phyloP scores from a whole-genome alignment of 2,888 invertebrate genomes.

The Scaptomyza flava region DNA sequence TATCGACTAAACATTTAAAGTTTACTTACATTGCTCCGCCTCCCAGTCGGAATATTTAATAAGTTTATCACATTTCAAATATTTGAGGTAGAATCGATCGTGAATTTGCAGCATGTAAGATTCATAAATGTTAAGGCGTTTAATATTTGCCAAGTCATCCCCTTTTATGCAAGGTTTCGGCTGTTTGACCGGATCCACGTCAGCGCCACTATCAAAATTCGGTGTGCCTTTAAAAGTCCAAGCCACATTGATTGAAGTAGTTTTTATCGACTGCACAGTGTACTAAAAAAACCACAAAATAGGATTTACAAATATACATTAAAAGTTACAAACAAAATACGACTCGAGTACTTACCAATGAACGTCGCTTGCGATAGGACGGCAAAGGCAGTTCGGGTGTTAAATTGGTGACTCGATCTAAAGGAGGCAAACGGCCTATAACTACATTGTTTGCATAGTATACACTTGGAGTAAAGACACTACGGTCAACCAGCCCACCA shows the following conservation, averaged over 20 bases:
- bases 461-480: constrained; percentile 85
- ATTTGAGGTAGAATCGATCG: constrained; percentile 93
- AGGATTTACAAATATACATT: not conserved
- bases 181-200: constrained; percentile 86
- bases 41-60: constrained; percentile 92
- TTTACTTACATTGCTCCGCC: constrained; percentile 86
- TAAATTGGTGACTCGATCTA: constrained; percentile 93
- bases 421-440: constrained; percentile 89
- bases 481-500: constrained; percentile 88
- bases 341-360: constrained; percentile 59
- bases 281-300: constrained; percentile 85
- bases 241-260: constrained; percentile 92
- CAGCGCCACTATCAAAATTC: constrained; percentile 83
- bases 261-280: constrained; percentile 92
- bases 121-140: constrained; percentile 93
- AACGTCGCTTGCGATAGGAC: constrained; percentile 86
- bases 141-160: constrained; percentile 92
- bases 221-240: constrained; percentile 93
- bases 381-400: constrained; percentile 91
- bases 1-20: no score
- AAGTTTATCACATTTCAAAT: constrained; percentile 90
- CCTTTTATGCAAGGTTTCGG: constrained; percentile 89
- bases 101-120: constrained; percentile 95
- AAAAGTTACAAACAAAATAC: not conserved
- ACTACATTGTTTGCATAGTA: constrained; percentile 91